These are phyloP conservation scores for Leptopilina myrica DNA, from an alignment of 2,888 invertebrate species.

Conservation along the genomic window DNA sequence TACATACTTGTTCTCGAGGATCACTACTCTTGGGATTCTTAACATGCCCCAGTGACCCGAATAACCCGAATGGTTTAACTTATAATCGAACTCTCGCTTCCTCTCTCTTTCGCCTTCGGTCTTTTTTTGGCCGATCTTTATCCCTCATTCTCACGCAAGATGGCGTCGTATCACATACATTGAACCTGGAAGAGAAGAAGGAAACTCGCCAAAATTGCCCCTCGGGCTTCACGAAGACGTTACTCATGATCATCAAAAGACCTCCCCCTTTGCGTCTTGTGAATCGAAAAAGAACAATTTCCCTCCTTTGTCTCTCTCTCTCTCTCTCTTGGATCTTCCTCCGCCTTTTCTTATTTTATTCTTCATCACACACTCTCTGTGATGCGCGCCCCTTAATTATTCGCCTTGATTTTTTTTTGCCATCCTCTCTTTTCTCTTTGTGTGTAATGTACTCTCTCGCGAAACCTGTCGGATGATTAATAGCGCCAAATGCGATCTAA, in stretches of 20 bases:
- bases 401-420: background rate
- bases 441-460: slow-evolving; percentile 46
- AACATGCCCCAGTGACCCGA: slow-evolving; percentile 74
- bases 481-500: slow-evolving; percentile 65
- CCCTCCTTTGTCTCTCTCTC: background rate
- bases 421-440: slow-evolving; percentile 13
- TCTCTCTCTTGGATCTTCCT: slow-evolving; percentile 11
- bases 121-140: slow-evolving; percentile 26
- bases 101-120: slow-evolving; percentile 40
- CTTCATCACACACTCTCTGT: slow-evolving; percentile 4
- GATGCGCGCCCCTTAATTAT: slow-evolving; percentile 51
- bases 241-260: slow-evolving; percentile 36
- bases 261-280: background rate
- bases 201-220: background rate
- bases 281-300: slow-evolving; percentile 42
- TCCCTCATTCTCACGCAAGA: slow-evolving; percentile 41
- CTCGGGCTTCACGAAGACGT: slow-evolving; percentile 36
- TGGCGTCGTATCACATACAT: background rate
- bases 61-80: slow-evolving; percentile 64
- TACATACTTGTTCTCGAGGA: slow-evolving; percentile 41
- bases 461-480: slow-evolving; percentile 64
- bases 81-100: slow-evolving; percentile 57
- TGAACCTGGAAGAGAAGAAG: slow-evolving; percentile 11
- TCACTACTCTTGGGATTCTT: slow-evolving; percentile 58
- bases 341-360: slow-evolving; percentile 23